Conservation (phyloP, 2,113 vertebrate species). For the Nothocercus julius region DNA sequence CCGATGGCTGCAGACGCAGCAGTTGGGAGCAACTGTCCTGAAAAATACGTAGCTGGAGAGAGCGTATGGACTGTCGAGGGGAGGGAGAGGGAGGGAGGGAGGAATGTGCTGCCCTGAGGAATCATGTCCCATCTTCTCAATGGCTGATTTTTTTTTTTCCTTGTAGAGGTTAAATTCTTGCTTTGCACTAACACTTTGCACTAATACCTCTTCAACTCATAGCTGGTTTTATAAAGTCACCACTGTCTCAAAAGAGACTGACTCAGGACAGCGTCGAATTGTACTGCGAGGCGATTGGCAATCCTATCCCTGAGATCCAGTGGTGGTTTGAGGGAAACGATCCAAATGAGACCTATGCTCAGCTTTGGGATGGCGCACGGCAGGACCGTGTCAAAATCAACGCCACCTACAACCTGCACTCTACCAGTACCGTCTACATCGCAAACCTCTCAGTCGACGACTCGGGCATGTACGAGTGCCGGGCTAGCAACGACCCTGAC, state of each 20-base stretch:
- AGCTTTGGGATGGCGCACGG: constrained; percentile 90
- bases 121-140: neutral
- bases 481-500: constrained; percentile 94
- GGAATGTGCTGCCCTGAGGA: fast-evolving
- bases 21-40: fast-evolving
- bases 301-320: constrained; percentile 89
- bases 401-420: constrained; percentile 87
- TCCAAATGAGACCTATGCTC: constrained; percentile 80
- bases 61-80: neutral
- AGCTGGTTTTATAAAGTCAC: constrained; percentile 90
- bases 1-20: neutral
- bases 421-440: constrained; percentile 86
- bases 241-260: constrained; percentile 85
- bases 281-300: constrained; percentile 90
- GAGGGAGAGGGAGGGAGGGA: neutral
- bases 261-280: constrained; percentile 82
- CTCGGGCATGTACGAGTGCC: constrained; percentile 91
- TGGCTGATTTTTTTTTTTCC: neutral
- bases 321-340: constrained; percentile 91
- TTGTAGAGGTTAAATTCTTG: constrained; percentile 32
- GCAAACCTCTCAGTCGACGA: constrained; percentile 81
- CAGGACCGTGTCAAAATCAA: constrained; percentile 86
- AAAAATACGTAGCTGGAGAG: neutral
- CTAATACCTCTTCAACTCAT: constrained; percentile 69
- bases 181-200: constrained; percentile 71